These are phyloP conservation scores for Alosa sapidissima DNA, from an alignment of 2,797 vertebrate species.

Conservation along the genomic window DNA sequence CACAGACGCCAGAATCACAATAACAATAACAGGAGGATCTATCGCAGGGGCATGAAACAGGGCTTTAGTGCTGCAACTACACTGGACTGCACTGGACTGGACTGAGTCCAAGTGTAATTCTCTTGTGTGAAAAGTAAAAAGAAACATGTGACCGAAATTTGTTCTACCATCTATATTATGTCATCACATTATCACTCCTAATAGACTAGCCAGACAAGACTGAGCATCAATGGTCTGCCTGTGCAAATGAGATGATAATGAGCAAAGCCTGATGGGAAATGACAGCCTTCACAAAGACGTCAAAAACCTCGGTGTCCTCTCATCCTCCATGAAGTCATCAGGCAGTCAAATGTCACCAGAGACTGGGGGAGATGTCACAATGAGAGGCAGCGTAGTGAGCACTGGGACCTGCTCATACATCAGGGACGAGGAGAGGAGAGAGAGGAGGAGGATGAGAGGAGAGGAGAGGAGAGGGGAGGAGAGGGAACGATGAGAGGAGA, in stretches of 20 bases:
- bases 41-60: background rate
- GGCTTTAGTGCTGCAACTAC: background rate
- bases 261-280: constrained; percentile 4
- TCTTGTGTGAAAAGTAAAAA: no score
- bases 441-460: background rate
- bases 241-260: constrained; percentile 18
- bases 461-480: background rate
- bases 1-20: background rate
- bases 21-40: background rate
- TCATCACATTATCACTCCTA: background rate
- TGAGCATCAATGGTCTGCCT: background rate
- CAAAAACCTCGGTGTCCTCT: background rate
- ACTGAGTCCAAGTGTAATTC: no score
- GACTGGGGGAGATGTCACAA: background rate
- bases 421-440: background rate
- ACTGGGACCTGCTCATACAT: background rate
- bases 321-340: background rate
- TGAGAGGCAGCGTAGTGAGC: constrained; percentile 4
- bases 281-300: constrained; percentile 16
- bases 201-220: background rate
- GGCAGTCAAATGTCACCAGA: background rate
- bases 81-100: background rate
- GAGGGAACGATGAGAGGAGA: no score
- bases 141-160: background rate
- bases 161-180: background rate